Evolutionary conservation across 2,888 invertebrate genomes (phyloP).

Genomic region (Leptinotarsa peninsularis): DNA sequence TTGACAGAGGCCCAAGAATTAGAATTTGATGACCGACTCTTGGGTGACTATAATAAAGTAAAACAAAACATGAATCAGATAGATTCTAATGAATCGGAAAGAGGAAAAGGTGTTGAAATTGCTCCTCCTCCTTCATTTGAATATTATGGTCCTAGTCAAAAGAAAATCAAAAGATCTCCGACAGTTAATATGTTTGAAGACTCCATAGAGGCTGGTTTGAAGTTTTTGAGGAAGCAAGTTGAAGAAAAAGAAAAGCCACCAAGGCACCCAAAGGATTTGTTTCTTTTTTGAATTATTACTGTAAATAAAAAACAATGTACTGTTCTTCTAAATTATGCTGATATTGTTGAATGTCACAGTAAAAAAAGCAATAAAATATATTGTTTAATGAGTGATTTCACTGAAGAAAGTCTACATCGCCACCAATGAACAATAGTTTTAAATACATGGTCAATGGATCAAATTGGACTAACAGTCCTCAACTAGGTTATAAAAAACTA

Average conservation of each 20-base stretch:
- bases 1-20: slow-evolving; percentile 49
- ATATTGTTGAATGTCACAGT: too few relatives aligned
- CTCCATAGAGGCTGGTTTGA: slow-evolving; percentile 70
- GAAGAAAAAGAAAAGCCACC: slow-evolving; percentile 63
- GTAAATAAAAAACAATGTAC: background rate
- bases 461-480: too few relatives aligned
- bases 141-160: slow-evolving; percentile 70
- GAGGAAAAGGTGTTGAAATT: slow-evolving; percentile 68
- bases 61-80: slow-evolving; percentile 23
- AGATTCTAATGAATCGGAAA: slow-evolving; percentile 28
- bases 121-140: slow-evolving; percentile 77
- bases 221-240: slow-evolving; percentile 69
- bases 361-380: too few relatives aligned
- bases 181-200: slow-evolving; percentile 62
- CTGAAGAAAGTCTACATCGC: too few relatives aligned
- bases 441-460: too few relatives aligned
- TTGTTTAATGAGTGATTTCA: too few relatives aligned
- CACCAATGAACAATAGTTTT: too few relatives aligned
- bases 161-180: slow-evolving; percentile 44
- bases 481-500: too few relatives aligned
- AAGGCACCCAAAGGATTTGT: slow-evolving; percentile 39
- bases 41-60: slow-evolving; percentile 44
- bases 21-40: slow-evolving; percentile 45
- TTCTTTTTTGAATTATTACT: slow-evolving; percentile 32
- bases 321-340: background rate